Percentiles rank a stretch among this genome's conserved stretches.
phyloP scores from a whole-genome alignment of 2,113 vertebrate species.

The Leuciscus idus region DNA sequence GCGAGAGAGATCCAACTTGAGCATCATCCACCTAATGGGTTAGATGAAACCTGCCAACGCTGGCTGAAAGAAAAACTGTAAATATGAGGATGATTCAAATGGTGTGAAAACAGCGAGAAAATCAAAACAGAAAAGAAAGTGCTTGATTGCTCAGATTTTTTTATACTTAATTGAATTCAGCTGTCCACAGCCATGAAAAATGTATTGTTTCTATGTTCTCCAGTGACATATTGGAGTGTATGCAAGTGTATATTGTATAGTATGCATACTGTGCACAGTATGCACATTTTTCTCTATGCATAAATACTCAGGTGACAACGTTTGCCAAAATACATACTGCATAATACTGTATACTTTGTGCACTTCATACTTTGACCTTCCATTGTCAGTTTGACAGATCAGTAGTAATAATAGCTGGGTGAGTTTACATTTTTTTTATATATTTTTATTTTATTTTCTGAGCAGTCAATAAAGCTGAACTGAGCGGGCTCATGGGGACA shows the following conservation, averaged over 20 bases:
- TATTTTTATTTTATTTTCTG: background rate
- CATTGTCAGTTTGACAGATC: background rate
- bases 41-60: background rate
- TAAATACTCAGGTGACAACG: background rate
- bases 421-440: background rate
- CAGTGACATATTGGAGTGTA: too few species aligned
- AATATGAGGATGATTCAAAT: conserved; percentile 17
- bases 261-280: background rate
- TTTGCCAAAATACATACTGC: background rate
- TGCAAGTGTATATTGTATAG: background rate
- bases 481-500: background rate
- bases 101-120: conserved; percentile 24
- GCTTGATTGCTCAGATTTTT: background rate
- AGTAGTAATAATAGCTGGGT: background rate
- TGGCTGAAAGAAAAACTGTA: conserved; percentile 1
- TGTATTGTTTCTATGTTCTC: background rate
- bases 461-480: background rate
- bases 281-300: background rate
- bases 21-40: conserved; percentile 27
- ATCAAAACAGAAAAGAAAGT: conserved; percentile 25
- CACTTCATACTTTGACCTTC: background rate
- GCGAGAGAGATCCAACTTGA: conserved; percentile 36
- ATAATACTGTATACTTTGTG: background rate
- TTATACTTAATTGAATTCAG: conserved; percentile 12
- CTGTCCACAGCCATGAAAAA: background rate